phyloP scores from a whole-genome alignment of 2,797 vertebrate genomes.

The Leptoclinus maculatus region DNA sequence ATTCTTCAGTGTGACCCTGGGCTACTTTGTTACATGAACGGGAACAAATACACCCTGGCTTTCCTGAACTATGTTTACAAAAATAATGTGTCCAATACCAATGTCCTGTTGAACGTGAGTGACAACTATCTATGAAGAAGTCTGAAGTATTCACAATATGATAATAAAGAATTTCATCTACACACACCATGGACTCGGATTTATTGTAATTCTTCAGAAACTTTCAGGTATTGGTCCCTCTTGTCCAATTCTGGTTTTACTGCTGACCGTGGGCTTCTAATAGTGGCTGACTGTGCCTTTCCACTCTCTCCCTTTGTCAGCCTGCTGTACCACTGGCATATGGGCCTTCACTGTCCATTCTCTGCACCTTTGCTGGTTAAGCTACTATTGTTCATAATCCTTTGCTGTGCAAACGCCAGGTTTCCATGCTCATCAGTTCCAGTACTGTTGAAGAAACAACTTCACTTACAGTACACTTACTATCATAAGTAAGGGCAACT shows the following conservation, averaged over 20 bases:
- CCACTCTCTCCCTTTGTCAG: slow-evolving; percentile 31
- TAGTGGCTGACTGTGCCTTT: slow-evolving; percentile 38
- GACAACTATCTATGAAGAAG: slow-evolving; percentile 84
- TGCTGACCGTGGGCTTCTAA: slow-evolving; percentile 50
- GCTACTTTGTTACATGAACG: slow-evolving; percentile 70
- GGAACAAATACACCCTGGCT: slow-evolving; percentile 68
- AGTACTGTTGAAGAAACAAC: background rate
- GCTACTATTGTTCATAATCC: slow-evolving; percentile 7
- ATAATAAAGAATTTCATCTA: slow-evolving; percentile 90
- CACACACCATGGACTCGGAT: slow-evolving; percentile 58
- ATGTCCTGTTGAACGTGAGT: slow-evolving; percentile 87
- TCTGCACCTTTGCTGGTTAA: slow-evolving; percentile 35
- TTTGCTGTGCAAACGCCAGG: background rate
- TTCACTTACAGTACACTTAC: background rate
- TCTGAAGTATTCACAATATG: slow-evolving; percentile 88
- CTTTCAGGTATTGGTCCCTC: background rate
- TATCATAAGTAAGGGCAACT: background rate
- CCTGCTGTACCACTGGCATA: slow-evolving; percentile 14
- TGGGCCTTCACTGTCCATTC: slow-evolving; percentile 5
- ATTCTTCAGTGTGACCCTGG: slow-evolving; percentile 78
- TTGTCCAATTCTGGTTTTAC: slow-evolving; percentile 1
- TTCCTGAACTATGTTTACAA: slow-evolving; percentile 84
- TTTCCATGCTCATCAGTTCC: background rate
- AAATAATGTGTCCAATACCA: slow-evolving; percentile 83
- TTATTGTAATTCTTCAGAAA: background rate